Evolutionary conservation across 2,888 invertebrate species (phyloP).

Genomic region (Spilarctia lutea): DNA sequence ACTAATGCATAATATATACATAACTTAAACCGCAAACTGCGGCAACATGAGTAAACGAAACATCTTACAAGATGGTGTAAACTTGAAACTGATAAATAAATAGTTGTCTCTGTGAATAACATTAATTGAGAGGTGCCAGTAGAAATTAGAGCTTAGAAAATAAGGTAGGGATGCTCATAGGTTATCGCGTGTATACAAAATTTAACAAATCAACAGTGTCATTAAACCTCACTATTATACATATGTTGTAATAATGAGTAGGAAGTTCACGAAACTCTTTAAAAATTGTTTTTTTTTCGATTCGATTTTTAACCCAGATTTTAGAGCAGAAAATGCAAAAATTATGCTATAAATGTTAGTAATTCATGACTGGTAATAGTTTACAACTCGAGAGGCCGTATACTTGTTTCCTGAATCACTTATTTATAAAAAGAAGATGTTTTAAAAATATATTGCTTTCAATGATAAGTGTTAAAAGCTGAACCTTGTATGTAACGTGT

Average conservation of each 20-base stretch:
- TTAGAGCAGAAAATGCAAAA: neutral
- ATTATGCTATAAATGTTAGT: neutral
- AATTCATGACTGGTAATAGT: neutral
- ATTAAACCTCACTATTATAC: neutral
- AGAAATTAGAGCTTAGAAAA: slow-evolving; percentile 23
- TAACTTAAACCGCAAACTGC: slow-evolving; percentile 19
- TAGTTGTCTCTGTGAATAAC: slow-evolving; percentile 16
- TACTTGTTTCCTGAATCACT: neutral
- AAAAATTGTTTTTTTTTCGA: too few relatives aligned
- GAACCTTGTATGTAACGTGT: neutral
- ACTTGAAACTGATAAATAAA: slow-evolving; percentile 30
- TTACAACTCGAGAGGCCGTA: neutral
- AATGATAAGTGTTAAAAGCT: neutral
- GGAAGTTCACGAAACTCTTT: neutral
- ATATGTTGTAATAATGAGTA: neutral
- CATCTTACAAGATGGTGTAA: slow-evolving; percentile 20
- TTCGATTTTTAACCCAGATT: neutral
- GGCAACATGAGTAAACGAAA: slow-evolving; percentile 29
- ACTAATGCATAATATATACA: neutral
- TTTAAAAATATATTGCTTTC: neutral
- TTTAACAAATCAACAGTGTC: neutral
- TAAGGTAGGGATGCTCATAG: neutral
- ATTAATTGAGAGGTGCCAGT: slow-evolving; percentile 24
- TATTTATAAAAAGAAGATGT: neutral
- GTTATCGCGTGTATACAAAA: neutral